A percentile compares a stretch with the other conserved stretches of the same genome.
Conservation (phyloP, 2,888 invertebrate genomes). For the Lordiphosa andalusiaca region DNA sequence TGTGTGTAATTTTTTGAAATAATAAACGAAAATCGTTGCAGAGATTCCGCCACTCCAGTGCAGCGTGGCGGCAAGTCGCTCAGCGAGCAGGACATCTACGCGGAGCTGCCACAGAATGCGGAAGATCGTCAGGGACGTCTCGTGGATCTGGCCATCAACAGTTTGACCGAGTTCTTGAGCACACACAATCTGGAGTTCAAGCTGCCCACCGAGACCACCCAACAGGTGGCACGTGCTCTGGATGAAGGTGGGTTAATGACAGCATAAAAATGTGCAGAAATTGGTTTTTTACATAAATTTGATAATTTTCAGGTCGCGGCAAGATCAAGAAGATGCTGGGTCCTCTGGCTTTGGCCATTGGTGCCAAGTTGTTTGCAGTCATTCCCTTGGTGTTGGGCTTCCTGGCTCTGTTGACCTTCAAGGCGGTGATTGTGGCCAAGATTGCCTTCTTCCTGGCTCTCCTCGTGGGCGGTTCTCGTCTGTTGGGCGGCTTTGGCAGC, state of each 20-base stretch:
- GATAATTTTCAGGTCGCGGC: constrained; percentile 83
- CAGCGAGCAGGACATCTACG: constrained; percentile 81
- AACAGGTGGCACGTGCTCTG: constrained; percentile 86
- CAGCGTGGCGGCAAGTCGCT: constrained; percentile 79
- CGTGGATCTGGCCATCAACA: constrained; percentile 82
- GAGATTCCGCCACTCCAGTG: constrained; percentile 77
- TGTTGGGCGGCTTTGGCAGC: constrained; percentile 82
- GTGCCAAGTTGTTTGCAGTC: constrained; percentile 86
- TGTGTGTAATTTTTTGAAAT: constrained; percentile 1
- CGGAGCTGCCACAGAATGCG: constrained; percentile 81
- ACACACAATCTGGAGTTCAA: constrained; percentile 86
- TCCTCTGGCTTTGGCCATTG: constrained; percentile 86
- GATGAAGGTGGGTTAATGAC: constrained; percentile 85
- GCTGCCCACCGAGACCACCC: constrained; percentile 85
- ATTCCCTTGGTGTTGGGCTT: constrained; percentile 87
- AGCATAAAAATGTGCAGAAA: too few relatives aligned
- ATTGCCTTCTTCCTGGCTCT: constrained; percentile 88
- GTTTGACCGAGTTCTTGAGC: constrained; percentile 82
- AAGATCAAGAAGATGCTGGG: constrained; percentile 88
- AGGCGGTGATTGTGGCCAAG: constrained; percentile 89
- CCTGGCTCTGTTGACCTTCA: constrained; percentile 86
- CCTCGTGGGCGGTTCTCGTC: constrained; percentile 86
- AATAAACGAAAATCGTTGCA: constrained; percentile 46
- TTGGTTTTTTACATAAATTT: neutral
- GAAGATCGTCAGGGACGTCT: constrained; percentile 82